Evolutionary conservation across 2,888 invertebrate genomes (phyloP), one percentile per base, ranked within the genome.

Genomic region (Thereva unica): DNA sequence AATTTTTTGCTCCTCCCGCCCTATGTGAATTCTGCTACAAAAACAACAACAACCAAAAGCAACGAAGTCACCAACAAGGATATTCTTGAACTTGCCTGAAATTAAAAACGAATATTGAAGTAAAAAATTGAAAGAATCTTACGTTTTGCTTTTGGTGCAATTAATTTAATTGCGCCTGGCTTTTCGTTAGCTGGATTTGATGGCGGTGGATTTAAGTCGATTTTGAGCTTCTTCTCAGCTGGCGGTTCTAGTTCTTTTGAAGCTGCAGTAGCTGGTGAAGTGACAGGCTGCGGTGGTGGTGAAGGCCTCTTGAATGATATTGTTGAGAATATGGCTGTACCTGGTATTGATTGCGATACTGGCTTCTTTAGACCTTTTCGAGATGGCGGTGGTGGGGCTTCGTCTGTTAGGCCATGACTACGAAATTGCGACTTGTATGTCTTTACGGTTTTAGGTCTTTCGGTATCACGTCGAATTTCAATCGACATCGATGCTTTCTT

Each of bases 131-230:
- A 68, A 64, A 59, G 6, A 85, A 85, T 91, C 94, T 92, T 90
- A 95, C 95, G 92, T 87, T 92, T 93, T 72, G 90, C 90, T 85
- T 93, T 92, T 71, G 93, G 87, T 74, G 93, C 89, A 75, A 94
- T 93, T 72, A 93, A 83, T 84, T 95, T 95, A 73, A 93, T 91
- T 72, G 89, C 85, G 72, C 92, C 92, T 42, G 90, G 90, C 78
- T 90, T 87, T 76, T 92, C 92, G 45, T 6, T 23, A 1, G 49
- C 10, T 45, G 35, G 34, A 47, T n/a, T 55, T 41, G 42, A 4
- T 3, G 35, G 35, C 6, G 45, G n/a, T 6, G 5, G 8, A 42
- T 85, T 82, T 1, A 75, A 72, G 70, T 85, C 78, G 61, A 88
- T 85, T 82, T 91, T 92, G 8, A 87, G 79, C 78, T 91, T 92